Evolutionary conservation across 2,797 vertebrate species (phyloP), one percentile per base, ranked within the genome.

Genomic region (Dryobates pubescens): DNA sequence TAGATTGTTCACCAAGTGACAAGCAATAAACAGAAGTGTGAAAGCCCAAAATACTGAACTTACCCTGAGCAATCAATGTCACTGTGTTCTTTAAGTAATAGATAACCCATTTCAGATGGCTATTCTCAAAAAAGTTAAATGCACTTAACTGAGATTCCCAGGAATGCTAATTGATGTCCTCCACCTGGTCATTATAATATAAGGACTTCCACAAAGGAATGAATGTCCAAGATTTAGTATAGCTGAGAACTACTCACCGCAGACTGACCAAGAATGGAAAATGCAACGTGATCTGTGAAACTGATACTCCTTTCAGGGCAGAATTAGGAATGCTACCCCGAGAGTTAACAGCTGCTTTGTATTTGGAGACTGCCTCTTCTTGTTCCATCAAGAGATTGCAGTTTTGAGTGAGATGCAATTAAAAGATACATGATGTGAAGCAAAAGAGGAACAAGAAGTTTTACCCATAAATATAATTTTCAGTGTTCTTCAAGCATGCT

Each of bases 61-160:
- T 83, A 93, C 59, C n/a, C 92, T 83, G 88, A 96, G 76, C 92
- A 94, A 94, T 3, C 84, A 94, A 69, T 88, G 79, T 82, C 73
- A 34, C 88, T 82, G 79, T 38, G 84, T 54, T 63, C 51, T 65
- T 73, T 90, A 93, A 96, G 93, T 77, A 94, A 89, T 0, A 92
- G 22, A 95, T 6, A 83, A 95, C 59, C 26, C n/a, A 79, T 17
- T 76, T 85, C 68, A 83, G 12, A n/a, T 72, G 41, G 34, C 5
- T 79, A 1, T 11, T 70, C 23, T 74, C 49, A n/a, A 65, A 72
- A 86, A 19, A 0, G 5, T 43, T 61, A 59, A 71, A 30, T 20
- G 14, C 27, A 27, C 49, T 43, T 61, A 22, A 41, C 16, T 29
- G 43, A 57, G 59, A 63, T 13, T 62, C 26, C 18, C 77, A 73